Evolutionary conservation across 1,140 invertebrate species (phyloP), one percentile per base, ranked within the genome.

Genomic region (Ylistrum balloti): DNA sequence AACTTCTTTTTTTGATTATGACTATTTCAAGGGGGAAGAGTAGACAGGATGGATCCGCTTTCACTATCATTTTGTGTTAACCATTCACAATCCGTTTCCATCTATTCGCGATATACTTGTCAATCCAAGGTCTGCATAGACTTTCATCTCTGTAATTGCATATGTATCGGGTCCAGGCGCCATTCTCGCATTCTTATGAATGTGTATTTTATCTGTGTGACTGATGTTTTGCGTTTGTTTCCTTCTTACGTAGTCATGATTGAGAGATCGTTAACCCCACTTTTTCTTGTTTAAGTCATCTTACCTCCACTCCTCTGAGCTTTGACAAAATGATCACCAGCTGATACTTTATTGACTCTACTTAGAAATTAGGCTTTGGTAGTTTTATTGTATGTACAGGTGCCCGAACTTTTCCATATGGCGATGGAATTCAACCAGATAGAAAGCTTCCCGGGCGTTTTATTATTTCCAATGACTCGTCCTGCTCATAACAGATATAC

Each of bases 121-220:
- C 56, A 74, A 74, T 74, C 56, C 15, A 74, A 74, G 22, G 22
- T 74, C 56, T 74, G 28, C 22, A 28, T 74, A 74, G 56, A 74
- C 56, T 74, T 74, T 74, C 56, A 74, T 74, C 56, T 74, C 56
- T 2, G 56, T 74, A 74, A 74, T 74, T 74, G 28, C 22, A 74
- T 74, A 74, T 74, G 28, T 74, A 74, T 74, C 56, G 56, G 56
- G n/a, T 74, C 56, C 22, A 28, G 56, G 56, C 56, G 56, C 56
- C 56, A 74, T 74, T 74, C 56, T 17, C 28, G 0, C 56, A 5
- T 74, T 74, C 56, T 74, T 74, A 74, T 74, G 56, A 74, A n/a
- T 74, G 56, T 74, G 56, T 74, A 22, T 74, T 74, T 74, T 74
- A 74, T 74, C 22, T 74, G n/a, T 28, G 56, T 74, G 22, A 28